Base-by-base conservation (phyloP, 2,113 vertebrate species). In the Ceratotherium simum region DNA sequence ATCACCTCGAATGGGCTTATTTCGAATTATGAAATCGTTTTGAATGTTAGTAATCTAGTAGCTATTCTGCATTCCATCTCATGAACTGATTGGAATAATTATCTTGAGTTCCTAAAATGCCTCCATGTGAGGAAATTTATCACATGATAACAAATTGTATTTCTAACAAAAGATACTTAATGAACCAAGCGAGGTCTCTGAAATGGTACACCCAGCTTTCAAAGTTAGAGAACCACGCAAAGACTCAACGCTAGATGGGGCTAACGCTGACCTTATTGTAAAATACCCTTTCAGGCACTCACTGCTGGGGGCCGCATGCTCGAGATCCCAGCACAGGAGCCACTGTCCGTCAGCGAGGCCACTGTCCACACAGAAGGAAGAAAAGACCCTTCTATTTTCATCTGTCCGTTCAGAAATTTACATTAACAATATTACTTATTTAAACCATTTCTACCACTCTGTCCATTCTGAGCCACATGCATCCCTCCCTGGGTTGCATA, bases 131-230 rank as follows among this genome's bases (percentile, higher is more conserved):
- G 23, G 11, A 46, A 56, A 82, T 73, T 65, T 79, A 65, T 79
- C 36, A 91, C 84, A 75, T 51, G 21, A 48, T 89, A 89, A 58
- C 23, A 94, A 88, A 85, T 48, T 91, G 7, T 84, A 85, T 86
- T 97, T 96, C 39, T 93, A 96, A 90, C 25, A 80, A 31, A 85
- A 94, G 62, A 80, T 33, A 7, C 11, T 76, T 87, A 48, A 60
- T 70, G 73, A 88, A 80, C 48, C 31, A 93, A 78, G 1, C 20
- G 36, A 46, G 36, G 6, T 82, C 73, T 90, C 39, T 51, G 17
- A 95, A 85, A 93, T 36, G 56, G 17, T 36, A 90, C 11, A 46
- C 0, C n/a, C 2, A 56, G 8, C 31, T 67, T 96, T 60, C 33
- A 56, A 91, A 89, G 94, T 65, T 79, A 92, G 12, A 90, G 51